Evolutionary conservation across 2,888 invertebrate species (phyloP), one percentile per base, ranked within the genome.

Genomic region (Adela reaumurella): DNA sequence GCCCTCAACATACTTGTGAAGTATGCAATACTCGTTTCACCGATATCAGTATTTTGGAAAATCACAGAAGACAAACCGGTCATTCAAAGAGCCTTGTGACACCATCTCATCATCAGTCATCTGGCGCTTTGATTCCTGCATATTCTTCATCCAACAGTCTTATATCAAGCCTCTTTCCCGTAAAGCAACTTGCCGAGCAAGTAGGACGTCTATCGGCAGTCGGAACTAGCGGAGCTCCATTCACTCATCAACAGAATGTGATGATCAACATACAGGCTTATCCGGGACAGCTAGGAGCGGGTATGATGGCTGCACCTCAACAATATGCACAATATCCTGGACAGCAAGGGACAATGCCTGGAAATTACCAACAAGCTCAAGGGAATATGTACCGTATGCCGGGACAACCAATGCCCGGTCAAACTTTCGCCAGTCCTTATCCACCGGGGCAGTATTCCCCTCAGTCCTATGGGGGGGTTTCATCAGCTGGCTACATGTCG

Each of bases 181-280:
- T 78, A 0, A 78, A 76, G 56, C 73, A 74, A 52, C 59, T 79
- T 50, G 79, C 72, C 16, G 79, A 79, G 54, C 76, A 77, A 61
- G 78, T 80, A 14, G 77, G 78, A 14, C 77, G 79, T 55, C 54
- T 80, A 18, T 68, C 76, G 3, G 61, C 60, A 1, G 70, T 73
- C 1, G 62, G 67, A 10, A 61, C 62, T 19, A 59, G 58, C 51
- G 62, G 64, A 1, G 55, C 70, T 8, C 43, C 51, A 1, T 79
- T 74, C 46, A 79, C 84, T 48, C 84, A 84, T 57, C 85, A 85
- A 58, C 85, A 85, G 59, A 84, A 84, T 59, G 84, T 85, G 2
- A 76, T 84, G 67, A 84, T 85, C 46, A 85, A 85, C 56, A 84
- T 84, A 24, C 84, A 85, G 59, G 84, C 84, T 46, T 84, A 83